Evolutionary conservation across 2,113 vertebrate genomes (phyloP), one percentile per base, ranked within the genome.

Genomic region (Gorsachius goisagi): DNA sequence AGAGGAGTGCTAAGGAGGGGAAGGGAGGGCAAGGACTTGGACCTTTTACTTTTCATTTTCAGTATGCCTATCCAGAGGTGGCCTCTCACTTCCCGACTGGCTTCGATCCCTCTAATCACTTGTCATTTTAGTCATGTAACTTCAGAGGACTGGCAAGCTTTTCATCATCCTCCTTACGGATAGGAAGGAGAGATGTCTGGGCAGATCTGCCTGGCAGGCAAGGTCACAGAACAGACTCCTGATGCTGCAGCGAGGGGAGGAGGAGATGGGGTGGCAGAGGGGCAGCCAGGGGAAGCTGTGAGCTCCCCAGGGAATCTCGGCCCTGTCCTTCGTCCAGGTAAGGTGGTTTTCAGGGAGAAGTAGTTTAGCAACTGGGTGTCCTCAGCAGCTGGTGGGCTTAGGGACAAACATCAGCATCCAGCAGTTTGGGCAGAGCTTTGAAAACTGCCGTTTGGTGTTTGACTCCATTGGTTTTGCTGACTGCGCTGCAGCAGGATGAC

Each of bases 161-260:
- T 88, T 85, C 82, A 23, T 73, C 17, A 47, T 35, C 4, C 8
- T 85, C 41, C 9, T 44, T 49, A 7, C 0, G 0, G 55, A 23
- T 20, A 15, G 30, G 39, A 85, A 87, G 59, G 11, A 64, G 53
- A 5, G 18, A 22, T 18, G n/a, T 63, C 69, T 63, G 62, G 13
- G 41, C 50, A 74, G 35, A 17, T 60, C 50, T 95, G 30, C 47
- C 55, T 56, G 69, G 49, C 18, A 50, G 64, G 41, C 66, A 28
- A 9, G 59, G 9, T 59, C 81, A n/a, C 1, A 1, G 50, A 17
- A 41, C 44, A 60, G 69, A 22, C 33, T 78, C 13, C 56, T 41
- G n/a, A 41, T 63, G 41, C 37, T 18, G 2, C 5, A 10, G 28
- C 0, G 0, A 75, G 28, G n/a, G 11, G 12, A 30, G 27, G 37